Percentiles rank a stretch among this genome's conserved stretches.
Conservation (phyloP, 2,113 vertebrate genomes). For the Amphilophus citrinellus region DNA sequence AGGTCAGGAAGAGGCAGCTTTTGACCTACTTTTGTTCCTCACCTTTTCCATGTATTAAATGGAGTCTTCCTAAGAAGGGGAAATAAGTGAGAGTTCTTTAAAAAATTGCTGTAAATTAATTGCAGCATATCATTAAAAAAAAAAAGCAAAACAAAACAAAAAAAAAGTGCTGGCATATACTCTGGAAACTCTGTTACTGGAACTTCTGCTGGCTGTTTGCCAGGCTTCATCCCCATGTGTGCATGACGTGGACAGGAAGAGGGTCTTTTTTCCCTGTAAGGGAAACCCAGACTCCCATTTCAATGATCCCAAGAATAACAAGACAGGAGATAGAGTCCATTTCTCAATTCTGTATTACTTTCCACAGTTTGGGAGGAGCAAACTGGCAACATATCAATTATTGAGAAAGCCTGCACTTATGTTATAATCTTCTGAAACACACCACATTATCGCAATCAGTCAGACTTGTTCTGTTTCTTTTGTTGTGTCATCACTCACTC, state of each 20-base stretch:
- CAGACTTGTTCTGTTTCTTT: background rate
- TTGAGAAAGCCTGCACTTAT: conserved; percentile 2
- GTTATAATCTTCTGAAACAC: background rate
- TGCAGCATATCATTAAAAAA: background rate
- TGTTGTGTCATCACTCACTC: conserved; percentile 2
- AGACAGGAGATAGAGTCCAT: background rate
- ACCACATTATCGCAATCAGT: background rate
- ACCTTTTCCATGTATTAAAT: background rate
- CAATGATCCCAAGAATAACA: background rate
- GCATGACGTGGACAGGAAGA: background rate
- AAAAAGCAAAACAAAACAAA: too few species aligned
- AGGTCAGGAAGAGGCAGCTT: background rate
- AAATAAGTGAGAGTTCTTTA: background rate
- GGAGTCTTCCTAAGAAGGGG: background rate
- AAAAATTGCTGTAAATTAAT: background rate
- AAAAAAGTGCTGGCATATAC: conserved; percentile 1
- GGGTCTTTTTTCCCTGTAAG: background rate
- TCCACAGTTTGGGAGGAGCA: background rate
- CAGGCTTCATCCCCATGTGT: background rate
- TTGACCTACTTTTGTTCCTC: conserved; percentile 14
- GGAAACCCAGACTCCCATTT: background rate
- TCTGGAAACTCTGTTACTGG: conserved; percentile 26
- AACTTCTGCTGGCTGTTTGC: conserved; percentile 4
- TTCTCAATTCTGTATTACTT: background rate
- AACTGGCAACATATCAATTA: background rate